phyloP scores from a whole-genome alignment of 2,113 vertebrate species.

The Chaetodon trifascialis region DNA sequence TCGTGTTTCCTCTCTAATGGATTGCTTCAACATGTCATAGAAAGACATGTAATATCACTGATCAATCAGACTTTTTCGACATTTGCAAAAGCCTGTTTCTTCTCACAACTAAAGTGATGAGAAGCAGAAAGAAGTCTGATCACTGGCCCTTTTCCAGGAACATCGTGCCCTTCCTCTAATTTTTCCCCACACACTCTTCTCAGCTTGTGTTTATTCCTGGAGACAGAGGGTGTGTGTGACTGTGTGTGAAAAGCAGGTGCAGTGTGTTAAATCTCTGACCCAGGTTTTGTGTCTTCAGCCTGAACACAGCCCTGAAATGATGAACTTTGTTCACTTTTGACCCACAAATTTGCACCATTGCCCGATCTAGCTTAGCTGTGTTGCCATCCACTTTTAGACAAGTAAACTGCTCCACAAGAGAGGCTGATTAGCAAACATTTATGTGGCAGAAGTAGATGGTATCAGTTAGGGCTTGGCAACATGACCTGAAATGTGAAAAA shows the following conservation, averaged over 20 bases:
- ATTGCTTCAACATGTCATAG: neutral
- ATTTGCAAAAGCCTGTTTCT: neutral
- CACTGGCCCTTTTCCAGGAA: constrained; percentile 19
- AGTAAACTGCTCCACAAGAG: no score
- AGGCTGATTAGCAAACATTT: no score
- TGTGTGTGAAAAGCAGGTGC: constrained; percentile 38
- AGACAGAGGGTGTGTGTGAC: no score
- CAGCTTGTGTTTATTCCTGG: constrained; percentile 25
- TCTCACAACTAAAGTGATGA: neutral
- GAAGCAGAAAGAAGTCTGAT: neutral
- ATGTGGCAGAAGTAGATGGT: no score
- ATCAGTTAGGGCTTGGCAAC: no score
- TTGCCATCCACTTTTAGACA: no score
- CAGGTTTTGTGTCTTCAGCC: constrained; percentile 31
- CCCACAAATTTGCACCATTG: no score
- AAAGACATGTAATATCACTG: neutral
- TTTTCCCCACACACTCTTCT: neutral
- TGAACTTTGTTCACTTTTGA: no score
- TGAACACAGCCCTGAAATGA: constrained; percentile 35
- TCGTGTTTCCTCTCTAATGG: neutral
- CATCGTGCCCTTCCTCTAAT: constrained; percentile 12
- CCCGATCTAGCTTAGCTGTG: no score
- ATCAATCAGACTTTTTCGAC: neutral
- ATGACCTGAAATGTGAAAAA: no score
- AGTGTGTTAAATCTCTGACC: constrained; percentile 9